Conservation (phyloP, 2,113 vertebrate species). For the Scopus umbretta region DNA sequence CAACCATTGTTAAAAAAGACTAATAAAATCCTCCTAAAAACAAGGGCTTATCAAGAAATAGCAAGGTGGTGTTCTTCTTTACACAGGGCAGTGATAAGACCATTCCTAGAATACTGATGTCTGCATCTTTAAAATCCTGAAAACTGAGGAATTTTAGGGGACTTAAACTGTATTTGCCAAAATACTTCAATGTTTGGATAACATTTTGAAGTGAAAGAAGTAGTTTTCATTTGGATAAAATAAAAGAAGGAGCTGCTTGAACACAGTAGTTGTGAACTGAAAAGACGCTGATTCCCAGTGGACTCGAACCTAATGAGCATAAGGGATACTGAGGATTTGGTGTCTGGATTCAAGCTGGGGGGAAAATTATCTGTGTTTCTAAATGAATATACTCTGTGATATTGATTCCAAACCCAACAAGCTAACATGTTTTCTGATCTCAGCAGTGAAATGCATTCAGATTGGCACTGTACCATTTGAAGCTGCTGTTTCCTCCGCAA, state of each 20-base stretch:
- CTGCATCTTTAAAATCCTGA: background rate
- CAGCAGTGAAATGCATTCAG: background rate
- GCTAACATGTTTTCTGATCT: background rate
- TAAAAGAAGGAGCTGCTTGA: background rate
- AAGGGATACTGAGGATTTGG: background rate
- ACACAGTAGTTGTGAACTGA: background rate
- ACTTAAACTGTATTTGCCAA: background rate
- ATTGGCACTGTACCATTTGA: conserved; percentile 82
- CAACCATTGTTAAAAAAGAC: background rate
- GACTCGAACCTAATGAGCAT: background rate
- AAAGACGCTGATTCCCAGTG: background rate
- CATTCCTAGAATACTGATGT: background rate
- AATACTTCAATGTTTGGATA: background rate
- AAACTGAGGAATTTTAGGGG: background rate
- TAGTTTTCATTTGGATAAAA: background rate
- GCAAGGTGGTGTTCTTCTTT: background rate
- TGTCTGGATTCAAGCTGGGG: background rate
- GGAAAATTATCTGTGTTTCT: background rate
- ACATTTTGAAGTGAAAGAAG: background rate
- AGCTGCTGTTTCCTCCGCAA: conserved; percentile 93
- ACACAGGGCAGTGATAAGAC: background rate
- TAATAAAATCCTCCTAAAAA: background rate
- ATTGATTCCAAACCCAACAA: background rate
- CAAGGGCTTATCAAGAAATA: background rate
- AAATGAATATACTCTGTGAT: background rate